Conservation (phyloP, 2,113 vertebrate species). For the Muntiacus muntjak region DNA sequence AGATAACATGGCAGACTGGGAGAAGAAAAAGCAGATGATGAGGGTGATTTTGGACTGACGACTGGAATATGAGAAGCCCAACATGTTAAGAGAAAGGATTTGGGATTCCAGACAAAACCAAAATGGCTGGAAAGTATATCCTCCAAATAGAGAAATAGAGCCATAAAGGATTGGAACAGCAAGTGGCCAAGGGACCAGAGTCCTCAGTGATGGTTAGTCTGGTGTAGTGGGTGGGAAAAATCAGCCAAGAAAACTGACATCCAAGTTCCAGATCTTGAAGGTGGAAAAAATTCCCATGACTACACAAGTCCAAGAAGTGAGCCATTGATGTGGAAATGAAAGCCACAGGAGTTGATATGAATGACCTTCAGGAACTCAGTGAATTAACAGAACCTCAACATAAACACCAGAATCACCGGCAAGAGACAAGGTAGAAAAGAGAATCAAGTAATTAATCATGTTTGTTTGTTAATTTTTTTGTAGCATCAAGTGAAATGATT, state of each 20-base stretch:
- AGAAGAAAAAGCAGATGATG: not conserved
- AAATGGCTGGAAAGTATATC: not conserved
- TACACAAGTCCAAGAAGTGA: not conserved
- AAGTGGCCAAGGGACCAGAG: not conserved
- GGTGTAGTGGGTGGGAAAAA: not conserved
- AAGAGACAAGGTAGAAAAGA: not conserved
- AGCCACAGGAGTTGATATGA: not conserved
- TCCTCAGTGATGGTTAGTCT: not conserved
- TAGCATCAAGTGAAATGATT: not conserved
- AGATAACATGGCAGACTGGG: not conserved
- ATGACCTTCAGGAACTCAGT: not conserved
- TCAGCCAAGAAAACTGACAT: not conserved
- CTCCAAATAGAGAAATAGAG: not conserved
- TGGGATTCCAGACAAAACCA: not conserved
- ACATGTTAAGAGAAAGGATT: not conserved
- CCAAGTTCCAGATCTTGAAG: not conserved
- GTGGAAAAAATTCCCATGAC: not conserved
- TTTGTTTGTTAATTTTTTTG: not conserved
- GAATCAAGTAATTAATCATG: not conserved
- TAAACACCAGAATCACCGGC: not conserved
- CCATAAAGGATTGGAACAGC: not conserved
- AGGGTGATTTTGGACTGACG: not conserved
- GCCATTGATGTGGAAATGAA: not conserved
- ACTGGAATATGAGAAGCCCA: not conserved
- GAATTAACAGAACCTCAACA: not conserved